Percentiles rank a stretch among this genome's conserved stretches.
These are phyloP conservation scores for Epirrita christyi DNA, from an alignment of 2,888 invertebrate species.

Conservation along the genomic window DNA sequence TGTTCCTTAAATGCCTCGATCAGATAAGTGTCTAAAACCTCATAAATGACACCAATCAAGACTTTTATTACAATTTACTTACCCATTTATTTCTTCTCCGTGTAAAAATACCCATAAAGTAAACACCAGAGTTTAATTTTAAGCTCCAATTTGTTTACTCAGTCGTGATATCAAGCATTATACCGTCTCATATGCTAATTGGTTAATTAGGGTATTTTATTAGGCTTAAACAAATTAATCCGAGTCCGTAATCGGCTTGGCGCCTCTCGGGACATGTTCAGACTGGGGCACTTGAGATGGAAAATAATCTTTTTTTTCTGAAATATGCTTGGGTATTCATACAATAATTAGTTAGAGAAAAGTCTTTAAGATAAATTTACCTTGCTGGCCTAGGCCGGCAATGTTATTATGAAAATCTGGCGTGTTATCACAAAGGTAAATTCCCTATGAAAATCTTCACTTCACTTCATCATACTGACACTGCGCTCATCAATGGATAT, in stretches of 20 bases:
- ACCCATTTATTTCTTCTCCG: constrained; percentile 3
- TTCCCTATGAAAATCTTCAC: too few species aligned
- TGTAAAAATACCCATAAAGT: constrained; percentile 18
- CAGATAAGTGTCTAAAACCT: neutral
- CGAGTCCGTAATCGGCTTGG: constrained; percentile 60
- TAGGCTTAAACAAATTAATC: constrained; percentile 67
- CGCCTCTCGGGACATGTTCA: constrained; percentile 49
- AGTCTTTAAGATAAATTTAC: too few species aligned
- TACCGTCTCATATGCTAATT: constrained; percentile 60
- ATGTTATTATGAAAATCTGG: too few species aligned
- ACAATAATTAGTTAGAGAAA: too few species aligned
- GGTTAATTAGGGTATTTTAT: constrained; percentile 65
- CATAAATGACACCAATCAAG: neutral
- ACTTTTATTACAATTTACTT: neutral
- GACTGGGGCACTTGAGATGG: constrained; percentile 10
- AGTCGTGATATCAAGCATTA: constrained; percentile 42
- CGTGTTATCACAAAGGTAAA: too few species aligned
- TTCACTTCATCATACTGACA: too few species aligned
- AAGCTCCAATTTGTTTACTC: constrained; percentile 53
- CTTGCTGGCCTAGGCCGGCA: too few species aligned
- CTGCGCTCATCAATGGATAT: too few species aligned
- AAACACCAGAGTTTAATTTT: constrained; percentile 2
- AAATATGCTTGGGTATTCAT: too few species aligned
- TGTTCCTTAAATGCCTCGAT: neutral
- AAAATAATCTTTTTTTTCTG: too few species aligned